A percentile compares a stretch with the other conserved stretches of the same genome.
Evolutionary conservation across 2,113 vertebrate species (phyloP).

Genomic region (Corapipo altera): DNA sequence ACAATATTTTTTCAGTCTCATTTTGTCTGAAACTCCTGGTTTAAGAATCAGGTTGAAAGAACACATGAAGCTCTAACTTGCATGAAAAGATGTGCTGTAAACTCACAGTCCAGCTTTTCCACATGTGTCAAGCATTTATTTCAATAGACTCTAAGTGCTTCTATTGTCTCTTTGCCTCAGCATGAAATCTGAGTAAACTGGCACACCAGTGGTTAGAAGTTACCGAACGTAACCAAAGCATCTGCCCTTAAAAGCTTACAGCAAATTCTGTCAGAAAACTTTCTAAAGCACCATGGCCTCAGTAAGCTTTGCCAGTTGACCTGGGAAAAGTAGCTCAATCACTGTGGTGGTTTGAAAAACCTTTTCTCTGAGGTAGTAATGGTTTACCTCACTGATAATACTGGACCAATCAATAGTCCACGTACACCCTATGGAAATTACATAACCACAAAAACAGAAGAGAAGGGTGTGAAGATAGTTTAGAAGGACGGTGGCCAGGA

Average conservation of each 20-base stretch:
- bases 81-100: not conserved
- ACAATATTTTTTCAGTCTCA: not conserved
- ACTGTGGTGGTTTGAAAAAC: too few species aligned
- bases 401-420: too few species aligned
- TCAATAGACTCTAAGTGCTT: not conserved
- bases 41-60: not conserved
- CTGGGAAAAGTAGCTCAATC: not conserved
- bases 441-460: too few species aligned
- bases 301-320: not conserved
- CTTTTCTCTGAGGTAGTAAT: too few species aligned
- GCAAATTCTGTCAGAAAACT: not conserved
- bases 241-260: not conserved
- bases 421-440: too few species aligned
- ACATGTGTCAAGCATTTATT: not conserved
- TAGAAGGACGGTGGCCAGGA: too few species aligned
- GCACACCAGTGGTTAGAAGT: not conserved
- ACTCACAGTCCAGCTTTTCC: not conserved
- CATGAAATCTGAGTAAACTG: not conserved
- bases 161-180: not conserved
- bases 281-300: not conserved
- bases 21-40: not conserved
- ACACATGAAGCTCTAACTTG: not conserved
- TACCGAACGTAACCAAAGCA: not conserved
- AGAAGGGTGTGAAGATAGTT: too few species aligned
- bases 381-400: too few species aligned